Evolutionary conservation across 2,113 vertebrate genomes (phyloP).

Genomic region (Macheiramphus alcinus): DNA sequence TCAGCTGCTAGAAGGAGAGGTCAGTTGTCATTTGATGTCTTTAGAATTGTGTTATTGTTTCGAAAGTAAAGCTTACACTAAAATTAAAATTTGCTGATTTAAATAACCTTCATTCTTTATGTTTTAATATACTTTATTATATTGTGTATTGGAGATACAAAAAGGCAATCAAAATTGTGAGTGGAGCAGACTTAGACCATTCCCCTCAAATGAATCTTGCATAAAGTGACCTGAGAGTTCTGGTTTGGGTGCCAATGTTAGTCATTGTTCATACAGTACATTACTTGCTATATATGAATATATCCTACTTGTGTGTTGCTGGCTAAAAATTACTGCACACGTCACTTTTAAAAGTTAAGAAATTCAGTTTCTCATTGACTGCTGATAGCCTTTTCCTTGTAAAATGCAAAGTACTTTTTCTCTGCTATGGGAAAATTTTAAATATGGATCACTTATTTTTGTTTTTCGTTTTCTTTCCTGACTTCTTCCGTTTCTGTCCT

Average conservation of each 20-base stretch:
- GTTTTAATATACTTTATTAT: not conserved
- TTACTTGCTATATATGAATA: not conserved
- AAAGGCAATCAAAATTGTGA: not conserved
- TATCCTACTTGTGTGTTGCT: not conserved
- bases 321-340: not conserved
- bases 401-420: not conserved
- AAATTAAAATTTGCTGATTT: not conserved
- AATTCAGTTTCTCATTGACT: not conserved
- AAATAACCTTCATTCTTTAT: not conserved
- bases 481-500: not conserved
- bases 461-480: not conserved
- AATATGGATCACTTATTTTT: not conserved
- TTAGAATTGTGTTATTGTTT: not conserved
- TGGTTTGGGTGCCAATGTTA: not conserved
- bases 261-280: not conserved
- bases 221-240: not conserved
- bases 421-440: not conserved
- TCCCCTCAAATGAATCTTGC: not conserved
- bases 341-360: not conserved
- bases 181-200: not conserved
- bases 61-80: not conserved
- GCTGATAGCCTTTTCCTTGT: not conserved
- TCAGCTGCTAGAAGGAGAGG: constrained; percentile 11
- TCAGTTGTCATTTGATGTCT: not conserved
- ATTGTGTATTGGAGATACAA: not conserved